A percentile compares a stretch with the other conserved stretches of the same genome.
Evolutionary conservation across 2,797 vertebrate species (phyloP).

Genomic region (Chaenodraco wilsoni): DNA sequence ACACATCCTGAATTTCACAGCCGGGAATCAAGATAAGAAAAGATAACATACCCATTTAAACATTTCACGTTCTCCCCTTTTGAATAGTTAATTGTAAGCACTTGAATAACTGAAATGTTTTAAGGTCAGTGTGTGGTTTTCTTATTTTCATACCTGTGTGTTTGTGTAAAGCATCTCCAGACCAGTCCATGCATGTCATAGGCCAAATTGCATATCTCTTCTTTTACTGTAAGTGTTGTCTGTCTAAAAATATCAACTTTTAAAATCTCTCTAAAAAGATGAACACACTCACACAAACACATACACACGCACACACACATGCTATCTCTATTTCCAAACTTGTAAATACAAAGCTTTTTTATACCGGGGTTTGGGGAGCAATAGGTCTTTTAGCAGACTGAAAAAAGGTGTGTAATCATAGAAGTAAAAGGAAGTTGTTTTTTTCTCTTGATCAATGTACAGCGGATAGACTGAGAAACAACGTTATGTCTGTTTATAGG

Average conservation of each 20-base stretch:
- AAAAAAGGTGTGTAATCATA: constrained; percentile 79
- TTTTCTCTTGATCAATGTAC: constrained; percentile 61
- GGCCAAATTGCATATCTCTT: constrained; percentile 47
- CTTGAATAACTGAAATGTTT: constrained; percentile 48
- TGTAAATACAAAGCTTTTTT: constrained; percentile 93
- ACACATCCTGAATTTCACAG: constrained; percentile 36
- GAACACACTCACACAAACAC: constrained; percentile 10
- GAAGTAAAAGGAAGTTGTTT: constrained; percentile 55
- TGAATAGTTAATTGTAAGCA: constrained; percentile 34
- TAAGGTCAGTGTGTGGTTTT: constrained; percentile 36
- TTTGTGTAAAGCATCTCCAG: constrained; percentile 58
- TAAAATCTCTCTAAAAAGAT: constrained; percentile 45
- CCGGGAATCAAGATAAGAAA: constrained; percentile 25
- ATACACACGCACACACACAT: constrained; percentile 31
- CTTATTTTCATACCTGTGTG: constrained; percentile 47
- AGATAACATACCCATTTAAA: constrained; percentile 19
- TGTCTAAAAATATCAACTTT: constrained; percentile 51
- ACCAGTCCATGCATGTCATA: constrained; percentile 63
- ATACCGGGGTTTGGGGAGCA: constrained; percentile 75
- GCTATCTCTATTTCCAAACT: constrained; percentile 83
- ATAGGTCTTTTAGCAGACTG: constrained; percentile 82
- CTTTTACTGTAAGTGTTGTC: constrained; percentile 51
- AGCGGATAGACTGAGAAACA: constrained; percentile 53
- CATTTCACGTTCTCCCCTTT: constrained; percentile 45
- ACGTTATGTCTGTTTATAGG: constrained; percentile 53